Evolutionary conservation across 2,888 invertebrate genomes (phyloP).

Genomic region (Rotaria magnacalcarata): DNA sequence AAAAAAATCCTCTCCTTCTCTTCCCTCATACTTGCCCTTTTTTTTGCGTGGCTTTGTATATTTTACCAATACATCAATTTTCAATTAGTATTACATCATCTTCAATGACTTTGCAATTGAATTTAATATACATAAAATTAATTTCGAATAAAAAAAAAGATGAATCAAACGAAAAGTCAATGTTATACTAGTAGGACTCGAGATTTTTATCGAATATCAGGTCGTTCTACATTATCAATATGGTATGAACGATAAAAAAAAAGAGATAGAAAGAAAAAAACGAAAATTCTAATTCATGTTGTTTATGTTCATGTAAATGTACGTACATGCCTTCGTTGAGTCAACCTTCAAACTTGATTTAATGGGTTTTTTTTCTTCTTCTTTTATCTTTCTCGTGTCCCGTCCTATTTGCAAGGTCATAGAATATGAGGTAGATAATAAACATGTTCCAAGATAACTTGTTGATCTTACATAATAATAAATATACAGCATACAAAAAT

Average conservation of each 20-base stretch:
- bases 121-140: conserved; percentile 31
- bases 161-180: background rate
- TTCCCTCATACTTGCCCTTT: conserved; percentile 7
- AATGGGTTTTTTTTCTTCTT: background rate
- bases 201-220: background rate
- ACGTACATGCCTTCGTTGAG: background rate
- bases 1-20: conserved; percentile 6
- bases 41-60: background rate
- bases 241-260: background rate
- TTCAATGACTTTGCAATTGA: conserved; percentile 20
- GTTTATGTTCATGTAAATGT: conserved; percentile 16
- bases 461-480: conserved; percentile 23
- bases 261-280: background rate
- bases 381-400: conserved; percentile 10
- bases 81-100: conserved; percentile 31
- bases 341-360: conserved; percentile 26
- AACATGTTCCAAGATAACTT: conserved; percentile 22
- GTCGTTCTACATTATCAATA: background rate
- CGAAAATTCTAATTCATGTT: background rate
- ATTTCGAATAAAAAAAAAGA: background rate
- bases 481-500: background rate
- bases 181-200: background rate
- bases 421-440: background rate
- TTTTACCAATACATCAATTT: conserved; percentile 22
- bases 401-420: conserved; percentile 9